Conservation (phyloP, 2,113 vertebrate species). For the Formicarius rufipectus region DNA sequence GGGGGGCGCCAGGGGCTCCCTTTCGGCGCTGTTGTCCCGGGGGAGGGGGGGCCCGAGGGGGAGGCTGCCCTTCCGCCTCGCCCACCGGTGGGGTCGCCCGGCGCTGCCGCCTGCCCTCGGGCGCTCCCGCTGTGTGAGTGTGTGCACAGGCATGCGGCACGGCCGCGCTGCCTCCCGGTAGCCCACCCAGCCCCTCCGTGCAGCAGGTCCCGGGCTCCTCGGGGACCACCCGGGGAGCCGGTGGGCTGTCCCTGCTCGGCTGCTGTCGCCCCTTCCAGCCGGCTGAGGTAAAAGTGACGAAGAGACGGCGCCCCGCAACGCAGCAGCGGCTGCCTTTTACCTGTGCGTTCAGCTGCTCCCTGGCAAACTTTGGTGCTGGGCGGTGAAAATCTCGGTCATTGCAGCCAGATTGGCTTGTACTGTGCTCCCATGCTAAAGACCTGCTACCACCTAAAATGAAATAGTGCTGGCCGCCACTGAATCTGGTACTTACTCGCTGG, state of each 20-base stretch:
- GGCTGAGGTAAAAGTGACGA: background rate
- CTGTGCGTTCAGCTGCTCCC: background rate
- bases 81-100: background rate
- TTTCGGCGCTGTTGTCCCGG: too few species aligned
- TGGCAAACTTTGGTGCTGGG: conserved; percentile 20
- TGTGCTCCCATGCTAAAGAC: rapidly evolving
- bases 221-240: background rate
- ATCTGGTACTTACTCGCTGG: background rate
- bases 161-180: background rate
- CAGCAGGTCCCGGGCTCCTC: background rate
- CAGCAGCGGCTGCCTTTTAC: background rate
- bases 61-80: background rate
- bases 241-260: background rate
- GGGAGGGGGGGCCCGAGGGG: background rate
- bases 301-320: background rate
- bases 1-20: too few species aligned
- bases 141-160: background rate
- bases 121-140: background rate
- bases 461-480: background rate
- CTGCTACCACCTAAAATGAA: background rate
- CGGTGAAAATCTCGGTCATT: background rate
- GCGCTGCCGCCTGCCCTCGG: background rate
- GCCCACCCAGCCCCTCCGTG: background rate
- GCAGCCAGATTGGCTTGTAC: background rate
- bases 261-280: background rate